A percentile compares a stretch with the other conserved stretches of the same genome.
Evolutionary conservation across 2,797 vertebrate genomes (phyloP).

Genomic region (Hydrophis major): DNA sequence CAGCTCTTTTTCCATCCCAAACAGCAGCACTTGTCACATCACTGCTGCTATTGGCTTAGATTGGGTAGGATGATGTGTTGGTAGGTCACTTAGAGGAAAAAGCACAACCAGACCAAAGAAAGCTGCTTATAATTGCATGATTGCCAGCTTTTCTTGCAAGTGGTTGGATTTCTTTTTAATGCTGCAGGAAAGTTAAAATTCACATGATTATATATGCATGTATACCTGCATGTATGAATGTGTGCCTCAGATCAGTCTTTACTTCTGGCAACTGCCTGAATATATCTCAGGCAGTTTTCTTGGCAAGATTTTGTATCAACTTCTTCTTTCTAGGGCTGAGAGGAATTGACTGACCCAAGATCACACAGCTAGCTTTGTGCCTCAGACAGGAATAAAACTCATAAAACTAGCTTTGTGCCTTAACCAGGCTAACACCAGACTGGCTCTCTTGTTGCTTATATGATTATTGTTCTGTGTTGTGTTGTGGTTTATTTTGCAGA

Average conservation of each 20-base stretch:
- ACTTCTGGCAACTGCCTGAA: neutral
- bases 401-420: neutral
- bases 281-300: neutral
- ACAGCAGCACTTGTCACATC: neutral
- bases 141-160: neutral
- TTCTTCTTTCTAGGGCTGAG: neutral
- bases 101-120: neutral
- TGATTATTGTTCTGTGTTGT: neutral
- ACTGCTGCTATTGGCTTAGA: neutral
- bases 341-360: neutral
- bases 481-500: neutral
- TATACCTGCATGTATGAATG: fast-evolving
- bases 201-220: neutral
- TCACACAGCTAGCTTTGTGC: neutral
- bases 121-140: neutral
- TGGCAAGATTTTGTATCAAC: neutral
- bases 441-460: neutral
- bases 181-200: neutral
- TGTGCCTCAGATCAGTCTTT: neutral
- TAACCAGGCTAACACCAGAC: neutral
- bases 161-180: neutral
- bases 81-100: neutral
- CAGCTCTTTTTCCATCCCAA: neutral
- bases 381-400: neutral
- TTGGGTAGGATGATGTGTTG: neutral